Percentiles rank a stretch among this genome's conserved stretches.
Conservation (phyloP, 2,797 vertebrate species). For the Coreius guichenoti region DNA sequence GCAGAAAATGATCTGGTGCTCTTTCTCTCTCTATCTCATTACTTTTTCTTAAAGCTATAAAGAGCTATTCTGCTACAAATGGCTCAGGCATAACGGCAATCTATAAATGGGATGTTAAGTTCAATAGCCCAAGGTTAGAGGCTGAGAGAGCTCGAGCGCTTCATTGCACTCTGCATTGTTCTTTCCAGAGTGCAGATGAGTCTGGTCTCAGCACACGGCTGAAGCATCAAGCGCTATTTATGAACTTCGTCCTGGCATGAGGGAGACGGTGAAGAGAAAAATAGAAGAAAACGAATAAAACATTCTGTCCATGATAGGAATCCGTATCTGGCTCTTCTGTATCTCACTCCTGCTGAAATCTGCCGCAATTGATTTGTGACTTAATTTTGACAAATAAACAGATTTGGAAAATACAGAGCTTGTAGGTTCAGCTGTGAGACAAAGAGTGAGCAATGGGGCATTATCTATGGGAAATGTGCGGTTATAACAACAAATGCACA, state of each 20-base stretch:
- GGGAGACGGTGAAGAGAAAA: not conserved
- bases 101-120: slow-evolving; percentile 79
- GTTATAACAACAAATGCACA: not conserved
- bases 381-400: slow-evolving; percentile 56
- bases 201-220: slow-evolving; percentile 58
- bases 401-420: slow-evolving; percentile 50
- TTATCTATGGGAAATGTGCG: not conserved
- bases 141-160: slow-evolving; percentile 58
- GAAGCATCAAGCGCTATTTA: slow-evolving; percentile 63
- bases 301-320: slow-evolving; percentile 49
- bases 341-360: slow-evolving; percentile 37
- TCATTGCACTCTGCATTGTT: slow-evolving; percentile 58
- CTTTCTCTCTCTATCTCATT: slow-evolving; percentile 63
- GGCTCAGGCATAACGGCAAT: slow-evolving; percentile 74
- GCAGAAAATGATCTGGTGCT: slow-evolving; percentile 68
- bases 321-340: slow-evolving; percentile 20
- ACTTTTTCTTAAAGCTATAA: slow-evolving; percentile 72
- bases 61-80: slow-evolving; percentile 79
- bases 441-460: slow-evolving; percentile 2
- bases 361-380: slow-evolving; percentile 47
- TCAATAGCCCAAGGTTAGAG: slow-evolving; percentile 82
- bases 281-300: slow-evolving; percentile 53
- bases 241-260: slow-evolving; percentile 61
- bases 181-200: slow-evolving; percentile 56
- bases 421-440: slow-evolving; percentile 9